phyloP scores from a whole-genome alignment of 2,113 vertebrate species.

The Edolisoma coerulescens region DNA sequence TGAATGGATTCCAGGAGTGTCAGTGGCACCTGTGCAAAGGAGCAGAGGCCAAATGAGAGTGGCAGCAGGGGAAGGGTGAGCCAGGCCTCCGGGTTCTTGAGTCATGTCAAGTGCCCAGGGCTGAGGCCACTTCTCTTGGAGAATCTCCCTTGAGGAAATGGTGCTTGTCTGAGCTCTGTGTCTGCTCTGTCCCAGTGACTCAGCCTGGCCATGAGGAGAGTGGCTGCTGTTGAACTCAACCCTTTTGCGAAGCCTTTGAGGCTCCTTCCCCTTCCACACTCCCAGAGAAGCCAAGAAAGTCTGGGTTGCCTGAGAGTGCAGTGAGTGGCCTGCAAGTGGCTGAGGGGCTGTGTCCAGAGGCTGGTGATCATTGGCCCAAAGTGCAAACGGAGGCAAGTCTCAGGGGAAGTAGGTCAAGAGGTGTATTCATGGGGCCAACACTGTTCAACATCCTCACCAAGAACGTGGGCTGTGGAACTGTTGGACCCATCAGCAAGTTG shows the following conservation, averaged over 20 bases:
- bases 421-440: accelerated
- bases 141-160: too few relatives aligned
- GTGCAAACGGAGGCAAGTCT: background rate
- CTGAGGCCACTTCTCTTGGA: background rate
- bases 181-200: too few relatives aligned
- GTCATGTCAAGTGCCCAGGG: background rate
- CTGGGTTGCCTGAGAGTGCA: background rate
- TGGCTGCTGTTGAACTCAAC: too few relatives aligned
- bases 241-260: background rate
- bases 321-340: background rate
- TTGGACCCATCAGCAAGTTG: background rate
- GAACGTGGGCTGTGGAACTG: accelerated
- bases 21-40: background rate
- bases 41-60: background rate
- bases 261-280: background rate
- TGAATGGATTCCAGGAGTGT: too few relatives aligned
- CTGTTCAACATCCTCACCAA: background rate
- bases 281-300: background rate
- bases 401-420: too few relatives aligned
- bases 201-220: too few relatives aligned
- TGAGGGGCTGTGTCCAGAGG: background rate
- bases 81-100: background rate
- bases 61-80: background rate
- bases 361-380: background rate
- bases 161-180: too few relatives aligned